Percentiles rank a stretch among this genome's conserved stretches.
Evolutionary conservation across 2,113 vertebrate genomes (phyloP).

Genomic region (Halcyon senegalensis): DNA sequence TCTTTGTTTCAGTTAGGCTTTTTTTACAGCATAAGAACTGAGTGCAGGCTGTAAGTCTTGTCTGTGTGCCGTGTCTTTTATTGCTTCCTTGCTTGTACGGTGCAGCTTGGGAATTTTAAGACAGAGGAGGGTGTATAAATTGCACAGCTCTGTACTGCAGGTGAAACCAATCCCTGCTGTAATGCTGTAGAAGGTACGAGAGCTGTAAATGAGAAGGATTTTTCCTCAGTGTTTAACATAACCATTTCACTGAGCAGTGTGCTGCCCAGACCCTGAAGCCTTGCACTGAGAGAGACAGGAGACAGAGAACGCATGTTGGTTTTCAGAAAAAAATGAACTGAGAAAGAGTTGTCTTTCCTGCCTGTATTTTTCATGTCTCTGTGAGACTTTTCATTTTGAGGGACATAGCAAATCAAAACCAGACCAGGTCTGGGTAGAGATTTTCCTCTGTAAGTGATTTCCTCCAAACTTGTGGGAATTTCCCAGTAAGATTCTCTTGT

Average conservation of each 20-base stretch:
- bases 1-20: conserved; percentile 42
- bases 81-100: not conserved
- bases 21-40: conserved; percentile 20
- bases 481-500: not conserved
- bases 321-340: not conserved
- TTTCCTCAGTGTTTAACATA: not conserved
- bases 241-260: not conserved
- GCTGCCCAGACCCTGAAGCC: not conserved
- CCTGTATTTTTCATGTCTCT: not conserved
- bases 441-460: not conserved
- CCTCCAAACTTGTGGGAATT: not conserved
- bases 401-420: not conserved
- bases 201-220: not conserved
- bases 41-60: conserved; percentile 38
- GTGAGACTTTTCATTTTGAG: not conserved
- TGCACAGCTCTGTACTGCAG: not conserved
- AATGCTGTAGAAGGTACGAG: not conserved
- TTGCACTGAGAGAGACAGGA: not conserved
- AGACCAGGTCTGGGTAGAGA: not conserved
- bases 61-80: conserved; percentile 10
- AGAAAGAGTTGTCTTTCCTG: not conserved
- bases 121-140: not conserved
- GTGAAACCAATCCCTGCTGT: conserved; percentile 18
- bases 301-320: not conserved
- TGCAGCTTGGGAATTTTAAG: conserved; percentile 27